These are phyloP conservation scores for Drosophila navojoa DNA, from an alignment of 1,140 invertebrate species.

Conservation along the genomic window DNA sequence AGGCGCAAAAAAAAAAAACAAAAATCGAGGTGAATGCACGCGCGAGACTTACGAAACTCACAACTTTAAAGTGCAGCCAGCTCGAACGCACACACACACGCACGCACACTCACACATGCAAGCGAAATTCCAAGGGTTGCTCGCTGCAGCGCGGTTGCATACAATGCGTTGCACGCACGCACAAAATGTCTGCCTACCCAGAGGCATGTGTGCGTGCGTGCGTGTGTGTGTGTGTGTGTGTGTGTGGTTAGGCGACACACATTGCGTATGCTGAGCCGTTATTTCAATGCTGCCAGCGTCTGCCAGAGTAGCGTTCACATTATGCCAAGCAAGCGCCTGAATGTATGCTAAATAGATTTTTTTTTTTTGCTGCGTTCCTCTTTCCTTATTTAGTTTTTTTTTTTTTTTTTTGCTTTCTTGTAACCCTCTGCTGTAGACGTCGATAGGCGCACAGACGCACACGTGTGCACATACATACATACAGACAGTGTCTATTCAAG, in stretches of 20 bases:
- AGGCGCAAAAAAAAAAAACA: constrained; percentile 57
- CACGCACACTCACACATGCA: constrained; percentile 46
- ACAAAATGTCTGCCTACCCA: constrained; percentile 61
- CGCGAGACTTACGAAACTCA: constrained; percentile 73
- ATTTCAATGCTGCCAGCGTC: constrained; percentile 62
- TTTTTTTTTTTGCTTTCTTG: constrained; percentile 15
- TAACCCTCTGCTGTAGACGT: constrained; percentile 25
- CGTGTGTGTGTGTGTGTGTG: constrained; percentile 32
- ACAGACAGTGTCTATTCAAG: constrained; percentile 25
- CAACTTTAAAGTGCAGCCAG: constrained; percentile 80
- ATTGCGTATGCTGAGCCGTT: constrained; percentile 74
- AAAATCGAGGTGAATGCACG: constrained; percentile 79
- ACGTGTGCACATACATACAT: neutral
- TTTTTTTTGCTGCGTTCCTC: constrained; percentile 60
- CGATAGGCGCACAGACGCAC: constrained; percentile 31
- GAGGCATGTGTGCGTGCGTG: constrained; percentile 24
- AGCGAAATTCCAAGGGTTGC: constrained; percentile 51
- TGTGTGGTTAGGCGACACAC: constrained; percentile 71
- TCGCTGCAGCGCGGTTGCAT: constrained; percentile 41
- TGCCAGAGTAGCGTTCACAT: constrained; percentile 60
- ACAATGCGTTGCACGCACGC: constrained; percentile 71
- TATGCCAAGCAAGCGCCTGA: constrained; percentile 73
- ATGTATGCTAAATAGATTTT: constrained; percentile 83
- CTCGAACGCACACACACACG: constrained; percentile 56
- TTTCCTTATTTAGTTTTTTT: neutral